These are phyloP conservation scores for Melinaea marsaeus DNA, from an alignment of 2,888 invertebrate genomes.

Conservation along the genomic window DNA sequence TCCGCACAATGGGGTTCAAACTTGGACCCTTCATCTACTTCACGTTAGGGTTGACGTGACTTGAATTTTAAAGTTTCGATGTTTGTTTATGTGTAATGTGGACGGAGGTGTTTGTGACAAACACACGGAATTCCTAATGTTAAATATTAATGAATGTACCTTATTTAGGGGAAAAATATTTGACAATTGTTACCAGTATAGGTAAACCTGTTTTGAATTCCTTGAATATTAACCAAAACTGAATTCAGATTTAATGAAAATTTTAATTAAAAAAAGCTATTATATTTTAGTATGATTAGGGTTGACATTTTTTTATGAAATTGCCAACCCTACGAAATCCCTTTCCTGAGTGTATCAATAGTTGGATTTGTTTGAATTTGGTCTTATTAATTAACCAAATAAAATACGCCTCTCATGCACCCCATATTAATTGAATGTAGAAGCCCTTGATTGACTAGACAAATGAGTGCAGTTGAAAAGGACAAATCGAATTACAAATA, in stretches of 20 bases:
- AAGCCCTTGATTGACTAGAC: conserved; percentile 25
- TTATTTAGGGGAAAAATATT: no score
- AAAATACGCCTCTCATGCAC: conserved; percentile 40
- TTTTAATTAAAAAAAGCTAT: no score
- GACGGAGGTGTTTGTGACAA: conserved; percentile 30
- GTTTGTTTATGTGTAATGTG: conserved; percentile 39
- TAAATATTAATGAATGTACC: not conserved
- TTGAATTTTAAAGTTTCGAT: conserved; percentile 47
- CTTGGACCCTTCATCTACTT: conserved; percentile 57
- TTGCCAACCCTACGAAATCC: conserved; percentile 52
- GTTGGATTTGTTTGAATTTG: conserved; percentile 72
- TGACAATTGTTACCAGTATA: not conserved
- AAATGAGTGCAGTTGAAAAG: conserved; percentile 14
- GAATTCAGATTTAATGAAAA: no score
- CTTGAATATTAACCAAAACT: not conserved
- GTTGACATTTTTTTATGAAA: not conserved
- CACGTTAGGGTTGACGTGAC: conserved; percentile 65
- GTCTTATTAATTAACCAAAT: conserved; percentile 75
- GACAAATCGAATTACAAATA: conserved; percentile 6
- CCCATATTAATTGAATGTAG: conserved; percentile 25
- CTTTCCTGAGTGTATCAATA: conserved; percentile 67
- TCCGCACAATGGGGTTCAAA: conserved; percentile 66
- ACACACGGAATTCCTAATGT: not conserved
- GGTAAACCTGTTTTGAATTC: not conserved
- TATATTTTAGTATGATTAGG: no score